Evolutionary conservation across 2,888 invertebrate species (phyloP).

Genomic region (Chironomus riparius): DNA sequence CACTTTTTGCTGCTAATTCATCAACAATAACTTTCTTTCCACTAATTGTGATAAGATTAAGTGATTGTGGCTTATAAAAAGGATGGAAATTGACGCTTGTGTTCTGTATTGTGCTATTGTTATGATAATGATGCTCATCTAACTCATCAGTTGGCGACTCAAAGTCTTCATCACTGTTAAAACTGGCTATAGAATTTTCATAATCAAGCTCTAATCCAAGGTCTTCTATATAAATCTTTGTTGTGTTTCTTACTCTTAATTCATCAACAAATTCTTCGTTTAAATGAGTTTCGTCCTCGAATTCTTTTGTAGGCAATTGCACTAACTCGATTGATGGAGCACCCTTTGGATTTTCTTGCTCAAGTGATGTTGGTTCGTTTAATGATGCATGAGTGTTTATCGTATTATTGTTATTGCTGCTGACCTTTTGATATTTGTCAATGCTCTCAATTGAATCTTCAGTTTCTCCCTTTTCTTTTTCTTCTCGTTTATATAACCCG

Average conservation of each 20-base stretch:
- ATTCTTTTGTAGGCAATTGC: constrained; percentile 27
- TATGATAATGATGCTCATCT: neutral
- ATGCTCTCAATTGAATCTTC: neutral
- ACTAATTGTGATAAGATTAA: constrained; percentile 26
- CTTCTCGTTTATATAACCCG: constrained; percentile 33
- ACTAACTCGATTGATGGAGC: constrained; percentile 37
- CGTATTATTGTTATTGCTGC: neutral
- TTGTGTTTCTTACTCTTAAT: neutral
- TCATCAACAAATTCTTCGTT: neutral
- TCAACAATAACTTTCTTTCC: constrained; percentile 28
- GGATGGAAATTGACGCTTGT: neutral
- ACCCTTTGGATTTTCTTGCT: constrained; percentile 35
- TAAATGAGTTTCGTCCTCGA: neutral
- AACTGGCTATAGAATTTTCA: constrained; percentile 27
- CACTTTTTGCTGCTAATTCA: constrained; percentile 27
- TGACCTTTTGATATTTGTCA: neutral
- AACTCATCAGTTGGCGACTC: neutral
- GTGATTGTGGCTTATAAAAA: neutral
- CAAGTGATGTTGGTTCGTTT: constrained; percentile 25
- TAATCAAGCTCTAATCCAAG: constrained; percentile 27
- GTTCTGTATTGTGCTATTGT: neutral
- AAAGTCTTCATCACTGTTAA: constrained; percentile 10
- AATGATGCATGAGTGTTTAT: too few relatives aligned
- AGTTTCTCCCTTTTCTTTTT: neutral
- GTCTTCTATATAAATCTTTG: constrained; percentile 24